Conservation (phyloP, 2,888 invertebrate species). For the Parascotia fuliginaria region DNA sequence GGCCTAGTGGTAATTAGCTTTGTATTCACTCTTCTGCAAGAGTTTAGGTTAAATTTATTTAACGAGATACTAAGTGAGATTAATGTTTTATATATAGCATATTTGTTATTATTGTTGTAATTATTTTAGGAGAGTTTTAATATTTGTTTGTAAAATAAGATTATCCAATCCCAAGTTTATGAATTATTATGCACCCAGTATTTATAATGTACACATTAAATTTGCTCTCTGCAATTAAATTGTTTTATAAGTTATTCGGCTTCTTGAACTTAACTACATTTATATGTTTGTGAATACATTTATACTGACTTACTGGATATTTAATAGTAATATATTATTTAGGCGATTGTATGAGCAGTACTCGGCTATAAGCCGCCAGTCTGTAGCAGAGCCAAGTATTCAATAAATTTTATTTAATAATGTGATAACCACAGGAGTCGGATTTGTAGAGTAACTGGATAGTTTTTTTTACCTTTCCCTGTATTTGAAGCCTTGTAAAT, state of each 20-base stretch:
- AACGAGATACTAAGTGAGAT: constrained; percentile 82
- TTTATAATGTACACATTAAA: constrained; percentile 43
- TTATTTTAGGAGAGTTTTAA: constrained; percentile 84
- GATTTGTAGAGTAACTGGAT: constrained; percentile 73
- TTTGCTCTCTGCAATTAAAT: constrained; percentile 54
- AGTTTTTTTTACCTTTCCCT: constrained; percentile 83
- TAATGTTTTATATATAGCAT: constrained; percentile 74
- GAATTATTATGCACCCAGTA: constrained; percentile 58
- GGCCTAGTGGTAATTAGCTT: constrained; percentile 67
- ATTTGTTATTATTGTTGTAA: constrained; percentile 83
- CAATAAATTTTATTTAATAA: constrained; percentile 54
- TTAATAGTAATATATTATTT: constrained; percentile 22
- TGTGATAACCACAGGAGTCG: constrained; percentile 74
- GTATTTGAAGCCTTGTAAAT: constrained; percentile 83
- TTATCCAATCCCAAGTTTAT: constrained; percentile 67
- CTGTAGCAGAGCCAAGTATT: constrained; percentile 70
- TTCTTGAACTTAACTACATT: constrained; percentile 27
- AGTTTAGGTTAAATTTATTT: constrained; percentile 70
- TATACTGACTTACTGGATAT: constrained; percentile 25
- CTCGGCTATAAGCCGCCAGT: constrained; percentile 54
- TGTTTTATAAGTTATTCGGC: constrained; percentile 49
- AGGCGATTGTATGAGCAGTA: constrained; percentile 30
- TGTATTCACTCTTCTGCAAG: constrained; percentile 59
- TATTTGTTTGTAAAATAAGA: constrained; percentile 76
- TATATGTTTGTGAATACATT: constrained; percentile 26